Conservation (phyloP, 2,113 vertebrate species). For the Xiphophorus maculatus region DNA sequence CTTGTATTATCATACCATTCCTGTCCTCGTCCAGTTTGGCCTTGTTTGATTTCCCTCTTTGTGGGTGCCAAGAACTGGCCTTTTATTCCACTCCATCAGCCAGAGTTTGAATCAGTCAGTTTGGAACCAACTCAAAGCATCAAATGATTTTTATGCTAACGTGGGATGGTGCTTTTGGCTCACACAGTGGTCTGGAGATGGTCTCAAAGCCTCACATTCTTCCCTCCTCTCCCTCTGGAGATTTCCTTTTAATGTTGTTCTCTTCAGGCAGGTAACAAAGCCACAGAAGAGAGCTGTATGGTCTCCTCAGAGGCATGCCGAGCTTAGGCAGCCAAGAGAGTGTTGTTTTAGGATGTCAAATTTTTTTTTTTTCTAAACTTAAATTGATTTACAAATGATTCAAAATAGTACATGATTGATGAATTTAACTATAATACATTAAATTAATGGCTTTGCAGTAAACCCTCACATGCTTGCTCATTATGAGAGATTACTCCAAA, state of each 20-base stretch:
- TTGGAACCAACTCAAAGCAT: slow-evolving; percentile 75
- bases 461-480: background rate
- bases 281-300: slow-evolving; percentile 30
- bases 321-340: slow-evolving; percentile 17
- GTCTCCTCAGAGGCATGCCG: slow-evolving; percentile 23
- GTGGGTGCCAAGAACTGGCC: slow-evolving; percentile 63
- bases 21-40: slow-evolving; percentile 64
- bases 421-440: too few species aligned
- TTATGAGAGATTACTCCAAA: background rate
- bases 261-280: slow-evolving; percentile 60
- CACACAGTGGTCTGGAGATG: slow-evolving; percentile 45
- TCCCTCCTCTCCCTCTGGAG: slow-evolving; percentile 37
- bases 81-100: slow-evolving; percentile 75
- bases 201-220: slow-evolving; percentile 63
- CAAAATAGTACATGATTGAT: background rate
- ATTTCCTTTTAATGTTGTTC: slow-evolving; percentile 58
- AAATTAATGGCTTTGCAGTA: background rate
- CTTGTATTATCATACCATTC: slow-evolving; percentile 53
- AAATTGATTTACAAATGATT: background rate
- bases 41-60: slow-evolving; percentile 67
- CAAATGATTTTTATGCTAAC: slow-evolving; percentile 71
- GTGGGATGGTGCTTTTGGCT: slow-evolving; percentile 71
- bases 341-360: background rate
- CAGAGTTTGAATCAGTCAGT: slow-evolving; percentile 69
- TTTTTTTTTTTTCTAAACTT: too few species aligned